Conservation (phyloP, 2,888 invertebrate genomes). For the Lasioglossum lativentre region DNA sequence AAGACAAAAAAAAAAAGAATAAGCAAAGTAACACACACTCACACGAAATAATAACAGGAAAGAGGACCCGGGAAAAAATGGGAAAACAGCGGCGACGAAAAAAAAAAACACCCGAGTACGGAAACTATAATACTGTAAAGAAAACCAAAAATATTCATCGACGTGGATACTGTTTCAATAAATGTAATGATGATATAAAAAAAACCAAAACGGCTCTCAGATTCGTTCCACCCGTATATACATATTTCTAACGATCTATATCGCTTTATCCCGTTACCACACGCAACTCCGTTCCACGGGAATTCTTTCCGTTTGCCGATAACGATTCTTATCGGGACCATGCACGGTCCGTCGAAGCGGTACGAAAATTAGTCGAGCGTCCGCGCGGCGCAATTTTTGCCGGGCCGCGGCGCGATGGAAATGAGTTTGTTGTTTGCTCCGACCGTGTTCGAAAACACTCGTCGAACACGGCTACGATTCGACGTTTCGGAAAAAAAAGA, state of each 20-base stretch:
- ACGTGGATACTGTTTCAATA: slow-evolving; percentile 82
- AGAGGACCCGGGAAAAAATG: too few relatives aligned
- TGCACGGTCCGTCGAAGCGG: slow-evolving; percentile 11
- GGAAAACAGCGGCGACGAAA: slow-evolving; percentile 27
- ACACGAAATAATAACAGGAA: not conserved
- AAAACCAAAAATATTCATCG: slow-evolving; percentile 75
- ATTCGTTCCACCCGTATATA: slow-evolving; percentile 45
- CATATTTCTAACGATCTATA: not conserved
- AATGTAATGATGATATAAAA: slow-evolving; percentile 80
- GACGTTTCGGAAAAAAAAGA: slow-evolving; percentile 15
- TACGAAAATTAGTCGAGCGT: slow-evolving; percentile 42
- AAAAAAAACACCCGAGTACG: slow-evolving; percentile 46
- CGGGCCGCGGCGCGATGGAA: slow-evolving; percentile 19
- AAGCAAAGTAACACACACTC: slow-evolving; percentile 3
- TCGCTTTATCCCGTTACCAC: not conserved
- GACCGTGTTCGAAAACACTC: slow-evolving; percentile 27
- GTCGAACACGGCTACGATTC: slow-evolving; percentile 8
- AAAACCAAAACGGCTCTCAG: slow-evolving; percentile 4
- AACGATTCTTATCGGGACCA: slow-evolving; percentile 15
- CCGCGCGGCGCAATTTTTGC: slow-evolving; percentile 30
- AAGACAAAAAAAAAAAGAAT: not conserved
- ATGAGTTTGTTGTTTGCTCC: slow-evolving; percentile 38
- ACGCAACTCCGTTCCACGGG: not conserved
- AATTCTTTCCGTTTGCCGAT: not conserved
- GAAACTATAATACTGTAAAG: slow-evolving; percentile 76